Evolutionary conservation across 2,113 vertebrate genomes (phyloP).

Genomic region (Corythornis madagascariensis): DNA sequence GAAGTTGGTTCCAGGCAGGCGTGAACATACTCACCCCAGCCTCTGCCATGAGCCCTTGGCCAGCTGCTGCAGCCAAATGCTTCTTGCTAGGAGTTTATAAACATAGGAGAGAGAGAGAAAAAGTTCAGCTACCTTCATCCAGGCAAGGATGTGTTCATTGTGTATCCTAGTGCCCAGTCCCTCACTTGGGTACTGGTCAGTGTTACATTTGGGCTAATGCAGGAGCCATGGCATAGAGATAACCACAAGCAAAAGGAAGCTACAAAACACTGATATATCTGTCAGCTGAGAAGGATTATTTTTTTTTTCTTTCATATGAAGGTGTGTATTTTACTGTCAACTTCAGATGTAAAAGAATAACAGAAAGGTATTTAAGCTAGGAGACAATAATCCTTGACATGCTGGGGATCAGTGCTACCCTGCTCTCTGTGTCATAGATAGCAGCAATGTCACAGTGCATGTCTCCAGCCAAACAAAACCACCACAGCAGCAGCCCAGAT

Average conservation of each 20-base stretch:
- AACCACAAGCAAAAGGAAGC: background rate
- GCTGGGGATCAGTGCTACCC: constrained; percentile 1
- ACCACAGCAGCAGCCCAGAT: background rate
- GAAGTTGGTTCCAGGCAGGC: background rate
- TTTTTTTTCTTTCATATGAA: background rate
- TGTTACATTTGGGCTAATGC: background rate
- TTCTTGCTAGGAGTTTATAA: background rate
- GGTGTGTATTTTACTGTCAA: constrained; percentile 16
- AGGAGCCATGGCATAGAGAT: background rate
- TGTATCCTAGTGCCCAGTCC: background rate
- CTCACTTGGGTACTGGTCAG: background rate
- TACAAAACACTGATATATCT: background rate
- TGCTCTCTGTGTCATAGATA: constrained; percentile 1
- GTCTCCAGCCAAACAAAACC: background rate
- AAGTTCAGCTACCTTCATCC: background rate
- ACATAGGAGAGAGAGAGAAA: background rate
- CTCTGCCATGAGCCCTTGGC: background rate
- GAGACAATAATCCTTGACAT: background rate
- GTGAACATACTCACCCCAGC: background rate
- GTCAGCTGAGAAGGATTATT: background rate
- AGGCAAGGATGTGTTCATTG: background rate
- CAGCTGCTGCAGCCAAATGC: background rate
- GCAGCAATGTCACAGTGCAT: constrained; percentile 5
- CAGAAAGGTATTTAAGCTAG: constrained; percentile 31
- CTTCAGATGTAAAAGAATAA: constrained; percentile 30